A percentile compares a stretch with the other conserved stretches of the same genome.
phyloP scores from a whole-genome alignment of 2,797 vertebrate genomes.

The Podarcis siculus region DNA sequence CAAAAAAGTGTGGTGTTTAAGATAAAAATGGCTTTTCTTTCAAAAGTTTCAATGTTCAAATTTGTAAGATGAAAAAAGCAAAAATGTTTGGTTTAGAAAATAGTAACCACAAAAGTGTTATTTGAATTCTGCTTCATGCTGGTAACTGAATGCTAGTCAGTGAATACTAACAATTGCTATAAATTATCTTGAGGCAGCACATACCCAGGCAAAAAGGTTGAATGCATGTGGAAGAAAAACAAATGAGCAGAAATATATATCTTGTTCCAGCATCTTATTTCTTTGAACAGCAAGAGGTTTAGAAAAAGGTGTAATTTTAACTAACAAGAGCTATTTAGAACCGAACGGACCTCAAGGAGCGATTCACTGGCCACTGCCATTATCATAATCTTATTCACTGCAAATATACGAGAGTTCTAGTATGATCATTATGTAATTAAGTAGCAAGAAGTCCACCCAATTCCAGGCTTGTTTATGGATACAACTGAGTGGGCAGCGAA shows the following conservation, averaged over 20 bases:
- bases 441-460: not conserved
- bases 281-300: slow-evolving; percentile 34
- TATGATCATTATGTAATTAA: not conserved
- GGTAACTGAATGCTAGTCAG: slow-evolving; percentile 49
- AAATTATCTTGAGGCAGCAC: slow-evolving; percentile 52
- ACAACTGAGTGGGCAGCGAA: not conserved
- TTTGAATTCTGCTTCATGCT: slow-evolving; percentile 32
- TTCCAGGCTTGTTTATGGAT: not conserved
- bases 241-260: slow-evolving; percentile 40
- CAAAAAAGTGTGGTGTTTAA: not conserved
- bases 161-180: slow-evolving; percentile 37
- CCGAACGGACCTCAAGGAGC: slow-evolving; percentile 45
- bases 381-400: not conserved
- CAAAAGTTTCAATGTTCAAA: slow-evolving; percentile 5
- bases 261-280: slow-evolving; percentile 54
- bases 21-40: not conserved
- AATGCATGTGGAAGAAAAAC: slow-evolving; percentile 38
- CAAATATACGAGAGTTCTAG: not conserved
- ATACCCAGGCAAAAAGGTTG: slow-evolving; percentile 1
- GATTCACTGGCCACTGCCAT: not conserved
- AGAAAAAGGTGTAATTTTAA: slow-evolving; percentile 50
- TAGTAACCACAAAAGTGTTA: slow-evolving; percentile 21
- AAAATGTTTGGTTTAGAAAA: slow-evolving; percentile 10
- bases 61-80: slow-evolving; percentile 11
- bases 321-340: slow-evolving; percentile 33